Evolutionary conservation across 2,888 invertebrate species (phyloP), one percentile per base, ranked within the genome.

Genomic region (Pinctada fucata): DNA sequence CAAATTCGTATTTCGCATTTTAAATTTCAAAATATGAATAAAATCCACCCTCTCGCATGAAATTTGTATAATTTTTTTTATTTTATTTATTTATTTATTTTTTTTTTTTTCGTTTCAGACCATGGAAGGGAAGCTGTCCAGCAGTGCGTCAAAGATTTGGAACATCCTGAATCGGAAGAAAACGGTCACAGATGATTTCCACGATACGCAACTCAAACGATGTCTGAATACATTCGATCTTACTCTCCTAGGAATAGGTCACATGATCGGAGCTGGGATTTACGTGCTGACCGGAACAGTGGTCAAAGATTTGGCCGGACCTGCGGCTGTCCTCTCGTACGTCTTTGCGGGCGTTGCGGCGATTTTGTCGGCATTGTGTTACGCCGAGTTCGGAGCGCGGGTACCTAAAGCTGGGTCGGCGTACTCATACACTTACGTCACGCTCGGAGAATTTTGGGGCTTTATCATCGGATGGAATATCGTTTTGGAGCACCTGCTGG

Each of bases 201-300:
- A 87, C 77, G 89, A 89, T 66, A 89, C 90, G 1, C 86, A 88
- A 0, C 79, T 90, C 45, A 86, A 86, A 63, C 86, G 98, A 76
- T 97, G 97, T 72, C 94, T 99, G 68, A 95, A 95, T 8, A 94
- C 97, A 0, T 89, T 97, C 70, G 98, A 99, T 93, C 94, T 99
- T 80, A 97, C 97, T 0, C 96, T 97, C 0, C 94, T 99, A 47
- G 98, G 93, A 80, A 97, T 98, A 79, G 98, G 98, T 79, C 98
- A 98, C 86, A 98, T 98, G 97, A 97, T 97, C 74, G 98, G 98
- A 78, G 98, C 98, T 3, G 98, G 98, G 82, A 98, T 99, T 96
- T 99, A 98, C 93, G 95, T 99, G 79, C 97, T 98, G n/a, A 96
- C 97, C 31, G 98, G 89, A 31, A 79, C 95, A 95, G 92, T 96